These are phyloP conservation scores for Gopherus flavomarginatus DNA, from an alignment of 2,113 vertebrate genomes.

Conservation along the genomic window DNA sequence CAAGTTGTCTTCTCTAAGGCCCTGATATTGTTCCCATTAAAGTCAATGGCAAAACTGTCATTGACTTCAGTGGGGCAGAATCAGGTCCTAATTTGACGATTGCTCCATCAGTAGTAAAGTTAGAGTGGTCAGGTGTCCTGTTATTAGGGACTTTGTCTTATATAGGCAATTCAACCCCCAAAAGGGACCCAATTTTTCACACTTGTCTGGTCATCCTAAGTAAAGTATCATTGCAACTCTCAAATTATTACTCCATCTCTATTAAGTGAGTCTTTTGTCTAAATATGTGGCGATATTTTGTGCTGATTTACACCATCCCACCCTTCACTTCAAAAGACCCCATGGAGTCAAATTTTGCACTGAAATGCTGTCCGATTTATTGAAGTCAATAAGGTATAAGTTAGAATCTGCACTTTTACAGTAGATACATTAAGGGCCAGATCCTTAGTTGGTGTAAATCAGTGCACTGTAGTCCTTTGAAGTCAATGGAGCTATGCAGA, in stretches of 20 bases:
- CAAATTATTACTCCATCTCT: neutral
- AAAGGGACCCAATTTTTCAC: too few species aligned
- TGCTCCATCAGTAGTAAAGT: neutral
- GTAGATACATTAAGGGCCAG: neutral
- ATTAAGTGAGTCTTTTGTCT: neutral
- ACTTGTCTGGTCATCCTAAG: too few species aligned
- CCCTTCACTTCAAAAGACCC: neutral
- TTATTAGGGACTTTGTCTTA: too few species aligned
- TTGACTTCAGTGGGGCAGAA: neutral
- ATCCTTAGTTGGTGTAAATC: neutral
- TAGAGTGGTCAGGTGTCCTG: too few species aligned
- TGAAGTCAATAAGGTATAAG: neutral
- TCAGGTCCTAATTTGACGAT: neutral
- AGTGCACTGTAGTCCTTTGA: neutral
- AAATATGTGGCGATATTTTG: neutral
- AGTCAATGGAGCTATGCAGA: fast-evolving
- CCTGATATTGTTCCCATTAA: neutral
- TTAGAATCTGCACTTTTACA: neutral
- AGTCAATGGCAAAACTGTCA: neutral
- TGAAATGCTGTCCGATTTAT: neutral
- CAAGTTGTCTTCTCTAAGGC: neutral
- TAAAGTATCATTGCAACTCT: neutral
- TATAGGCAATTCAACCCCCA: too few species aligned
- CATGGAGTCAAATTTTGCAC: neutral
- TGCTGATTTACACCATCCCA: neutral